Percentiles rank a stretch among this genome's conserved stretches.
Conservation (phyloP, 2,888 invertebrate genomes). For the Synergus umbraculus region DNA sequence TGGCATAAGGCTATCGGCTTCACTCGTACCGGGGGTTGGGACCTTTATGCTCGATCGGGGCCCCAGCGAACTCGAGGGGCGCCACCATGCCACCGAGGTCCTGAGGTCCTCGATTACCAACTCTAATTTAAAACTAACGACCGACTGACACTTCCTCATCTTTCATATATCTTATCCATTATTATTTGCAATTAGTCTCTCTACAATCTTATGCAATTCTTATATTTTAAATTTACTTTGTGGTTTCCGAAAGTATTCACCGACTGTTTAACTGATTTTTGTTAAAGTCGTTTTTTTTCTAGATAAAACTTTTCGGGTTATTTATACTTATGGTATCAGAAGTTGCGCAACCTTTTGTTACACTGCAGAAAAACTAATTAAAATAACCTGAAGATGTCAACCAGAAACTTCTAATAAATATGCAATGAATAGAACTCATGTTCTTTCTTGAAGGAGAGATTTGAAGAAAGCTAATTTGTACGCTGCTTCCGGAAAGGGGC, state of each 20-base stretch:
- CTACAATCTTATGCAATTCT: neutral
- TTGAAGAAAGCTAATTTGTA: neutral
- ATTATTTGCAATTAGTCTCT: neutral
- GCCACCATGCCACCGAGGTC: conserved; percentile 50
- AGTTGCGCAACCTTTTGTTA: too few species aligned
- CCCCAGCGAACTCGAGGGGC: conserved; percentile 53
- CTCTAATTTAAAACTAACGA: conserved; percentile 31
- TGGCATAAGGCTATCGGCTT: conserved; percentile 63
- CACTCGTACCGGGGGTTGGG: conserved; percentile 61
- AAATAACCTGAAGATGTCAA: too few species aligned
- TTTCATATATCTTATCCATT: neutral
- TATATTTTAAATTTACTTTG: neutral
- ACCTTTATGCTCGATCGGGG: conserved; percentile 60
- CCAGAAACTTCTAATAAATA: too few species aligned
- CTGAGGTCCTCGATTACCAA: conserved; percentile 55
- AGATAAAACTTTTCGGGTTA: too few species aligned
- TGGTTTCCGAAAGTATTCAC: too few species aligned
- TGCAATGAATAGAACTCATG: neutral
- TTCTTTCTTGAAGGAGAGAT: neutral
- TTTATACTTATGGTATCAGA: too few species aligned
- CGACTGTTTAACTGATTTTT: too few species aligned
- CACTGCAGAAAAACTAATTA: too few species aligned
- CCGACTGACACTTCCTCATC: neutral
- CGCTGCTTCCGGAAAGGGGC: neutral
- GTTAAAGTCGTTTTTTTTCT: too few species aligned